Evolutionary conservation across 2,888 invertebrate species (phyloP).

Genomic region (Sarcophaga subvicina): DNA sequence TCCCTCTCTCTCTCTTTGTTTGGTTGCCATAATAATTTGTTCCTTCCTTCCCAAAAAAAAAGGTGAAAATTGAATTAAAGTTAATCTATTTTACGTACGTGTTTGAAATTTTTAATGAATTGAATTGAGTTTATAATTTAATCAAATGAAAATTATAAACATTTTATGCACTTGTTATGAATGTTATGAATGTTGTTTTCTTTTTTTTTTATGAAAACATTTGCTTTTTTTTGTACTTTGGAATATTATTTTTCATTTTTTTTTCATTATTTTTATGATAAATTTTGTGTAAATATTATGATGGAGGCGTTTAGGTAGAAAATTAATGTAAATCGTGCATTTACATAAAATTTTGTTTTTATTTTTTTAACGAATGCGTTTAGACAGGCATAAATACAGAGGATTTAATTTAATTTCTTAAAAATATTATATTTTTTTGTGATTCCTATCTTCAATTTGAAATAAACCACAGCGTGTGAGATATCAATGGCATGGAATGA

Average conservation of each 20-base stretch:
- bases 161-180: slow-evolving; percentile 52
- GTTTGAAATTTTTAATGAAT: slow-evolving; percentile 56
- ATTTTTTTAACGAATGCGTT: not conserved
- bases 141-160: slow-evolving; percentile 53
- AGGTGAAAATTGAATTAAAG: slow-evolving; percentile 67
- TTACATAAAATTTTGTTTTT: not conserved
- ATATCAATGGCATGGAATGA: too few species aligned
- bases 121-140: slow-evolving; percentile 54
- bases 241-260: too few species aligned
- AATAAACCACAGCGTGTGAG: too few species aligned
- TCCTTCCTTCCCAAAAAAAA: slow-evolving; percentile 45
- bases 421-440: too few species aligned
- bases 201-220: too few species aligned
- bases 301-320: not conserved
- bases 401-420: not conserved
- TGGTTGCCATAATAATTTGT: slow-evolving; percentile 37
- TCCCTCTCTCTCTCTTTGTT: too few species aligned
- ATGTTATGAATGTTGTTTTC: not conserved
- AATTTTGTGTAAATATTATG: not conserved
- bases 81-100: slow-evolving; percentile 66
- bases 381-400: not conserved
- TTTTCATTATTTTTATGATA: not conserved
- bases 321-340: not conserved
- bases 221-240: too few species aligned
- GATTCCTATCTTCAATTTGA: too few species aligned